A percentile compares a stretch with the other conserved stretches of the same genome.
Evolutionary conservation across 1,140 invertebrate genomes (phyloP).

Genomic region (Spodoptera litura): DNA sequence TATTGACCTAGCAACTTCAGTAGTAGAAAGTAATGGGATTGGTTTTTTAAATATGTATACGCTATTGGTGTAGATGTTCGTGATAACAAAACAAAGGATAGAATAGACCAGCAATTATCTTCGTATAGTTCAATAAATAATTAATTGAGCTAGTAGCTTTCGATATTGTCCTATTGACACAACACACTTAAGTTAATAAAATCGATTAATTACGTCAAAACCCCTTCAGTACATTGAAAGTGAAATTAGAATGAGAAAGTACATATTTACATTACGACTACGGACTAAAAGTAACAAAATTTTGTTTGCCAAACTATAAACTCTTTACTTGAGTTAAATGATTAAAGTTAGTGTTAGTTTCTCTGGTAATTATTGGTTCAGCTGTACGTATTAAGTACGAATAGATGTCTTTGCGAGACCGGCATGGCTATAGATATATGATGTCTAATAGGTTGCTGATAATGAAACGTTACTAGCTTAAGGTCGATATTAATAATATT

Average conservation of each 20-base stretch:
- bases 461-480: not conserved
- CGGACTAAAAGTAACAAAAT: not conserved
- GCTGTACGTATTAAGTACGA: no score
- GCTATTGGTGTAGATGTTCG: not conserved
- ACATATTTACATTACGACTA: not conserved
- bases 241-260: not conserved
- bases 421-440: no score
- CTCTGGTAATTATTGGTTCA: no score
- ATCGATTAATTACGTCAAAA: not conserved
- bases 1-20: conserved; percentile 14
- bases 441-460: no score
- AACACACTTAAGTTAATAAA: not conserved
- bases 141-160: conserved; percentile 7
- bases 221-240: not conserved
- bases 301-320: not conserved
- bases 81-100: conserved; percentile 2
- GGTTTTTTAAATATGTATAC: conserved; percentile 8
- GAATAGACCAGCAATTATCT: not conserved
- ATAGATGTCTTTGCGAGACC: no score
- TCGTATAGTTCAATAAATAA: not conserved
- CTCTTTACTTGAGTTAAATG: not conserved
- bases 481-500: not conserved
- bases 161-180: not conserved
- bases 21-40: conserved; percentile 5
- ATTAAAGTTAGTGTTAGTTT: no score